These are phyloP conservation scores for Malurus leucopterus DNA, from an alignment of 2,797 vertebrate genomes.

Conservation along the genomic window DNA sequence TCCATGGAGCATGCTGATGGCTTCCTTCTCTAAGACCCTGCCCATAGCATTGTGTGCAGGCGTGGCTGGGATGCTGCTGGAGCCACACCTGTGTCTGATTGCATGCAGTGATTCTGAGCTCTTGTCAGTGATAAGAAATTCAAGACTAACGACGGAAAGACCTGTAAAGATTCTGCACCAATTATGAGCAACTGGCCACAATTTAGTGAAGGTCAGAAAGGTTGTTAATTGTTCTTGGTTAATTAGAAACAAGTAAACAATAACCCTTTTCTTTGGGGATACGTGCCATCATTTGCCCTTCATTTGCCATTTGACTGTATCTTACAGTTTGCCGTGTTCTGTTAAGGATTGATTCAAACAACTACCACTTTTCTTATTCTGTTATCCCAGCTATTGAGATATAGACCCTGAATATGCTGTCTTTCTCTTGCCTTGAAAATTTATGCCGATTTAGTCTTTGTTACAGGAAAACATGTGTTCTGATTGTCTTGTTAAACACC, in stretches of 20 bases:
- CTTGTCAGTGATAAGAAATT: neutral
- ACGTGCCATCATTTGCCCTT: neutral
- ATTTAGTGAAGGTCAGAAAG: neutral
- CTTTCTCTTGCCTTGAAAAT: neutral
- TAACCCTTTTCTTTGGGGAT: neutral
- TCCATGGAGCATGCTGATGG: neutral
- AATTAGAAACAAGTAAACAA: neutral
- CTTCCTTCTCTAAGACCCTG: neutral
- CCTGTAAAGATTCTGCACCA: neutral
- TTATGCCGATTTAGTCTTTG: neutral
- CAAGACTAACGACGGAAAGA: neutral
- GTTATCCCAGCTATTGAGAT: neutral
- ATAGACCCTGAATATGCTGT: neutral
- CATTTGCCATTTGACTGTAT: neutral
- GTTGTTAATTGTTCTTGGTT: neutral
- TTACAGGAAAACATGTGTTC: neutral
- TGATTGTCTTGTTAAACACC: neutral
- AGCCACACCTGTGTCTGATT: neutral
- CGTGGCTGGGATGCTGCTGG: neutral
- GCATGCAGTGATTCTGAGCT: neutral
- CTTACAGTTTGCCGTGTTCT: neutral
- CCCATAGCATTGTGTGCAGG: fast-evolving
- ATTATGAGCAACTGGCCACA: neutral
- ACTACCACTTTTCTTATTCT: neutral
- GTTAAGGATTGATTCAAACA: neutral